These are phyloP conservation scores for Tortrix viridana DNA, from an alignment of 2,888 invertebrate species.

Conservation along the genomic window DNA sequence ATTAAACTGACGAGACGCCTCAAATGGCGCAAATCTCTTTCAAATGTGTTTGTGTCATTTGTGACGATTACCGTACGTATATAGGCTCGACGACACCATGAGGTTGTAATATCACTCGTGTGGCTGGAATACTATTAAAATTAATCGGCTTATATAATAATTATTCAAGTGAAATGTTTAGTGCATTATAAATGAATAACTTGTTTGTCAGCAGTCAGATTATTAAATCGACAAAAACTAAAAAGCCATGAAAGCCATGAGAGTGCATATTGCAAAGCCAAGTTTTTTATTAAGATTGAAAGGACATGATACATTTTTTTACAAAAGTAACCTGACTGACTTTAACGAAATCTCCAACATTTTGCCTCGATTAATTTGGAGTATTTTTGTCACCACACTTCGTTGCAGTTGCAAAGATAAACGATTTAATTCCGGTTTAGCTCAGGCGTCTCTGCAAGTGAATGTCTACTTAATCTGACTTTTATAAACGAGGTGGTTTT, in stretches of 20 bases:
- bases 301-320: not conserved
- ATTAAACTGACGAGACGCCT: slow-evolving; percentile 50
- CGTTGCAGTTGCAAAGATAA: slow-evolving; percentile 41
- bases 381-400: slow-evolving; percentile 30
- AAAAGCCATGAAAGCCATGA: too few species aligned
- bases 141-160: slow-evolving; percentile 8
- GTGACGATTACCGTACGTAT: slow-evolving; percentile 20
- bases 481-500: slow-evolving; percentile 60
- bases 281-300: not conserved
- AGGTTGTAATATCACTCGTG: slow-evolving; percentile 22
- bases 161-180: too few species aligned
- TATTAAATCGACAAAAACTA: too few species aligned
- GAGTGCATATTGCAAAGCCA: too few species aligned
- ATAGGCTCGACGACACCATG: slow-evolving; percentile 28
- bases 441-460: slow-evolving; percentile 40
- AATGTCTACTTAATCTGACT: slow-evolving; percentile 49
- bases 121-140: slow-evolving; percentile 17
- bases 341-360: slow-evolving; percentile 12
- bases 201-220: not conserved
- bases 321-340: slow-evolving; percentile 6
- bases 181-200: not conserved
- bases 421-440: slow-evolving; percentile 44
- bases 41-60: slow-evolving; percentile 36
- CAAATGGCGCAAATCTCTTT: slow-evolving; percentile 37
- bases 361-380: slow-evolving; percentile 24